phyloP scores from a whole-genome alignment of 2,113 vertebrate species.

The Barnardius zonarius region DNA sequence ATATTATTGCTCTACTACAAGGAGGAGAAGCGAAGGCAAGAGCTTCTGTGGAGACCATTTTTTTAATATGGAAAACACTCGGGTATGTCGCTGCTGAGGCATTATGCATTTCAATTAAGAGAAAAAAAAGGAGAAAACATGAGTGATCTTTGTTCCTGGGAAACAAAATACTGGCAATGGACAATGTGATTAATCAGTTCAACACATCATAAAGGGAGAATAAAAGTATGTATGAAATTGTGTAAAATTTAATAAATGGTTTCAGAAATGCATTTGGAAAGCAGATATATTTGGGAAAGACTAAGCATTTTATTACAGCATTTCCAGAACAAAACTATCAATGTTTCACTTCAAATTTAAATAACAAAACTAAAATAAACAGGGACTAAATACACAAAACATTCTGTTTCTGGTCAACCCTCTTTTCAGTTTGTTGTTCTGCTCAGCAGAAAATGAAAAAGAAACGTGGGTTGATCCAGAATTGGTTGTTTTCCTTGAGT shows the following conservation, averaged over 20 bases:
- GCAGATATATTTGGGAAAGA: neutral
- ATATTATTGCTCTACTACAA: neutral
- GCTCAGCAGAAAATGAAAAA: neutral
- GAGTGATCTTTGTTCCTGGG: slow-evolving; percentile 13
- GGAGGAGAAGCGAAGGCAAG: neutral
- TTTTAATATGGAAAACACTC: neutral
- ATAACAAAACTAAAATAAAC: neutral
- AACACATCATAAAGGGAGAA: neutral
- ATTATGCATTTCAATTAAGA: slow-evolving; percentile 23
- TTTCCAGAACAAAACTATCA: neutral
- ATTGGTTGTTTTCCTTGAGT: slow-evolving; percentile 1
- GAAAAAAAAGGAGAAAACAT: neutral
- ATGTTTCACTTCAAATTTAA: neutral
- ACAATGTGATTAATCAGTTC: slow-evolving; percentile 33
- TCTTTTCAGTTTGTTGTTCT: slow-evolving; percentile 11
- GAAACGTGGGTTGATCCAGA: neutral
- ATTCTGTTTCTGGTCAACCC: slow-evolving; percentile 3
- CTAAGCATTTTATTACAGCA: neutral
- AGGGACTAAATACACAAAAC: neutral
- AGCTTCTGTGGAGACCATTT: neutral
- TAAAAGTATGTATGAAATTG: slow-evolving; percentile 8
- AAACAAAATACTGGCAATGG: slow-evolving; percentile 26
- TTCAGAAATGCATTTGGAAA: neutral
- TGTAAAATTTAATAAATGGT: slow-evolving; percentile 14
- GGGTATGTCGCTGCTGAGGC: neutral